Evolutionary conservation across 2,888 invertebrate genomes (phyloP).

Genomic region (Temnothorax unifasciatus): DNA sequence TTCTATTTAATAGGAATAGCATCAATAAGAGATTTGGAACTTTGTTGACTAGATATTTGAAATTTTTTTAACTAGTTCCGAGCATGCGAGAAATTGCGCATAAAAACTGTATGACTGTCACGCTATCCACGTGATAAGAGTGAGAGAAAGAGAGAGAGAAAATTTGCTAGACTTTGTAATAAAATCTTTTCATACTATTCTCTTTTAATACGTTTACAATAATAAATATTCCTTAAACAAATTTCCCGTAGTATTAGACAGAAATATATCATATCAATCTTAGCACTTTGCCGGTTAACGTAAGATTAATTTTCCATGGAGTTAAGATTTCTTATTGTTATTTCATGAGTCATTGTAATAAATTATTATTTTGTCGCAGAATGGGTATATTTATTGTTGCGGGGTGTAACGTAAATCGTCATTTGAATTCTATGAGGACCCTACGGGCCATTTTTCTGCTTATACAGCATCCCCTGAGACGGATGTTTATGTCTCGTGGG

Average conservation of each 20-base stretch:
- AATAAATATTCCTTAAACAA: background rate
- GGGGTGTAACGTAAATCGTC: background rate
- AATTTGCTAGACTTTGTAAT: background rate
- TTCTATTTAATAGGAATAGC: background rate
- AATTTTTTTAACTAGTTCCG: conserved; percentile 1
- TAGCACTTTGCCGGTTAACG: background rate
- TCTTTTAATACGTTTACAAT: background rate
- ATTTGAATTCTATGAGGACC: conserved; percentile 13
- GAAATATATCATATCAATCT: background rate
- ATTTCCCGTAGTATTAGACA: background rate
- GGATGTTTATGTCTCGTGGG: conserved; percentile 40
- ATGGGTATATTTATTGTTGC: background rate
- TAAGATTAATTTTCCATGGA: background rate
- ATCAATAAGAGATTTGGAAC: conserved; percentile 10
- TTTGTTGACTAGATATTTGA: conserved; percentile 29
- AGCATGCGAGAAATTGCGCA: background rate
- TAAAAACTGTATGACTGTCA: background rate
- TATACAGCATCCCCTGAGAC: background rate
- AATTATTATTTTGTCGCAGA: background rate
- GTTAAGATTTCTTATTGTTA: background rate
- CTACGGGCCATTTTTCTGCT: conserved; percentile 10
- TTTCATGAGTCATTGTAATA: background rate
- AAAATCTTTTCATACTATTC: background rate
- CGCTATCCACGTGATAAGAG: background rate
- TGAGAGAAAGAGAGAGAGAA: background rate